These are phyloP conservation scores for Lutjanus erythropterus DNA, from an alignment of 2,113 vertebrate species.

Conservation along the genomic window DNA sequence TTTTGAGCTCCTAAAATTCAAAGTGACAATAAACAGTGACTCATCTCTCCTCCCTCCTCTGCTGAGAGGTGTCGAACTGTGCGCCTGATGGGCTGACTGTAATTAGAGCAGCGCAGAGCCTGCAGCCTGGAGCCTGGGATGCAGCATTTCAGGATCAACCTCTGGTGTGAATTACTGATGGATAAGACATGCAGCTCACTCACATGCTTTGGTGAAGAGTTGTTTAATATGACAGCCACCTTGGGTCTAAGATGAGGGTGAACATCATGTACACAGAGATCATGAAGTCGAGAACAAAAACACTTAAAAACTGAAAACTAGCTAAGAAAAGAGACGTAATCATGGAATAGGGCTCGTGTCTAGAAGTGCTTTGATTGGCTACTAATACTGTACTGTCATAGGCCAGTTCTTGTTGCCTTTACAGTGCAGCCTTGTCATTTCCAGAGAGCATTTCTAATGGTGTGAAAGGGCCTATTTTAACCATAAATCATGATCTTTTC, in stretches of 20 bases:
- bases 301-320: not conserved
- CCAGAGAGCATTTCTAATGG: too few species aligned
- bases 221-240: slow-evolving; percentile 2
- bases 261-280: not conserved
- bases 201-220: not conserved
- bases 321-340: not conserved
- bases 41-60: slow-evolving; percentile 38
- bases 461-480: too few species aligned
- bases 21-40: slow-evolving; percentile 53
- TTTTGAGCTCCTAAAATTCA: slow-evolving; percentile 37
- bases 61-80: slow-evolving; percentile 31
- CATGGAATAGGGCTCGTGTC: too few species aligned
- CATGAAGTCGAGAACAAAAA: not conserved
- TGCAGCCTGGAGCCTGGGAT: slow-evolving; percentile 18
- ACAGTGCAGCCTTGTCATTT: too few species aligned
- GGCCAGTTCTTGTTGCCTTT: too few species aligned
- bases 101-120: slow-evolving; percentile 54
- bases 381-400: too few species aligned
- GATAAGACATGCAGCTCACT: slow-evolving; percentile 28
- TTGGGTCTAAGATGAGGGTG: too few species aligned
- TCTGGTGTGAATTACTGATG: slow-evolving; percentile 16
- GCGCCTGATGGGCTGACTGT: slow-evolving; percentile 29
- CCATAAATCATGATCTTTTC: too few species aligned
- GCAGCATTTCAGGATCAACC: slow-evolving; percentile 42
- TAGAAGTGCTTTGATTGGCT: too few species aligned